A percentile compares a stretch with the other conserved stretches of the same genome.
phyloP scores from a whole-genome alignment of 2,797 vertebrate genomes.

The Pipistrellus kuhlii region DNA sequence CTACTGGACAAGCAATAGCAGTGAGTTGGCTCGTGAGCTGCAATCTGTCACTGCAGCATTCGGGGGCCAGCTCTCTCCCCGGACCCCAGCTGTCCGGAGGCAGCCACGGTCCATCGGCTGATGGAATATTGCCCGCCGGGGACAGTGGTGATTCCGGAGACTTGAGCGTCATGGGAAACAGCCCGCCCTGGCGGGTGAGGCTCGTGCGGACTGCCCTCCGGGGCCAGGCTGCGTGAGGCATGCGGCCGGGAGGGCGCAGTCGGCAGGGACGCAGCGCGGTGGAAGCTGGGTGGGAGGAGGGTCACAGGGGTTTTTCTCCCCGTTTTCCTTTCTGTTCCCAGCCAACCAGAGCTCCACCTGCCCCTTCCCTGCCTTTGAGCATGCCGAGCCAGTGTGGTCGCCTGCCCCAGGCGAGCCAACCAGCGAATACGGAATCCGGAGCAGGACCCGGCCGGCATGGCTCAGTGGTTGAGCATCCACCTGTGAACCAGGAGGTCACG shows the following conservation, averaged over 20 bases:
- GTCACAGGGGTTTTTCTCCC: background rate
- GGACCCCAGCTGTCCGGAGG: background rate
- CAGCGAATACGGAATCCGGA: too few relatives aligned
- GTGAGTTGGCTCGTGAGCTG: background rate
- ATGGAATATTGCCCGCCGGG: background rate
- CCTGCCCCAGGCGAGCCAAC: too few relatives aligned
- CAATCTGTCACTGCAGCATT: background rate
- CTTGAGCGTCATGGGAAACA: background rate
- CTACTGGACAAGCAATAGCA: background rate
- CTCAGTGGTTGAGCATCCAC: too few relatives aligned
- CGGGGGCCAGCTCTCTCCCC: background rate
- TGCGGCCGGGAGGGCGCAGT: rapidly evolving
- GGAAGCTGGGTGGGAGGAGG: background rate
- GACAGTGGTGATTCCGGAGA: background rate
- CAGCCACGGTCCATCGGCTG: rapidly evolving
- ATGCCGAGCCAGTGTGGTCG: too few relatives aligned
- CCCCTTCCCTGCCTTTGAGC: background rate
- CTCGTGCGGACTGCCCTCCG: background rate
- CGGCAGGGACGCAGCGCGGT: too few relatives aligned
- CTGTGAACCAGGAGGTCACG: too few relatives aligned
- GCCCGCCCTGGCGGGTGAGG: too few relatives aligned
- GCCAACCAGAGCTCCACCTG: rapidly evolving
- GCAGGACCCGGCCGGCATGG: too few relatives aligned
- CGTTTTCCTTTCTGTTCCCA: background rate
- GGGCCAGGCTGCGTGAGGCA: rapidly evolving